Evolutionary conservation across 1,140 invertebrate genomes (phyloP).

Genomic region (Pemphigus obesinymphae): DNA sequence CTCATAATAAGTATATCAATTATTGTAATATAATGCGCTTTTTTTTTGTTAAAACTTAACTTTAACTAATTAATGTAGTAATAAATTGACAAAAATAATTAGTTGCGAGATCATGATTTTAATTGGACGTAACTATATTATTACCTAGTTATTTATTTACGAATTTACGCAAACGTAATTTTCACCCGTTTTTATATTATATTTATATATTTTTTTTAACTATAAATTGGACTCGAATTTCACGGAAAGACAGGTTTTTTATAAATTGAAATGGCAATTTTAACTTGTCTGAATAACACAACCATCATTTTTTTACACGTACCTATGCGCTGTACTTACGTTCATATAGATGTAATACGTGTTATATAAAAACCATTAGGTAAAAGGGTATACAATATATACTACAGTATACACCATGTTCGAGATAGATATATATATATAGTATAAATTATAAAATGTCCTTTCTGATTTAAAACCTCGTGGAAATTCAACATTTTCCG

Average conservation of each 20-base stretch:
- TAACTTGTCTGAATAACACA: neutral
- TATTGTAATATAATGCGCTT: too few species aligned
- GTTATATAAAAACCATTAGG: neutral
- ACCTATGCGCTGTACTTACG: neutral
- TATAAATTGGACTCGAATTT: neutral
- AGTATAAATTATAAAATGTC: too few species aligned
- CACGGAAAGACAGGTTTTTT: neutral
- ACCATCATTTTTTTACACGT: neutral
- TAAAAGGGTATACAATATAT: neutral
- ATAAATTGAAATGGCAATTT: neutral
- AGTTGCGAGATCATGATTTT: neutral
- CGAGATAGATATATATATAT: too few species aligned
- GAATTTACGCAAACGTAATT: neutral
- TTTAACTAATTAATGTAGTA: too few species aligned
- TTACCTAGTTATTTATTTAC: neutral
- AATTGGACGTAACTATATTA: too few species aligned
- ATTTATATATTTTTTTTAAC: neutral
- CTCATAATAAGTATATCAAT: too few species aligned
- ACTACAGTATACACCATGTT: too few species aligned
- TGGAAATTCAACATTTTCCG: too few species aligned
- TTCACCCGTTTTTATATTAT: neutral
- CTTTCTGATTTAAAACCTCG: too few species aligned
- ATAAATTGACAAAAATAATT: neutral
- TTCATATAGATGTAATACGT: neutral
- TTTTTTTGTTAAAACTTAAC: too few species aligned